Evolutionary conservation across 2,888 invertebrate genomes (phyloP).

Genomic region (Lochmaea crataegi): DNA sequence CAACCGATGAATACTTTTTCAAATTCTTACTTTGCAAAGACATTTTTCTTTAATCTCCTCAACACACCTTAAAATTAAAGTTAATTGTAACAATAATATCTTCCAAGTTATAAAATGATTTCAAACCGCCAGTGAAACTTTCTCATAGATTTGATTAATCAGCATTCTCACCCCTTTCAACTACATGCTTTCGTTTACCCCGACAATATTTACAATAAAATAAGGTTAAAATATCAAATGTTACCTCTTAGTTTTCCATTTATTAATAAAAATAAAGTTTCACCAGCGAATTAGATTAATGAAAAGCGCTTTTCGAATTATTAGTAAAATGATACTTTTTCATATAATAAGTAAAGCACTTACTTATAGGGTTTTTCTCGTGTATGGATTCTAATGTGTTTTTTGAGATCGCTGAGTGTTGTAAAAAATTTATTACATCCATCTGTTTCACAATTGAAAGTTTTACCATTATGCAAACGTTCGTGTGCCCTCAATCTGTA

Average conservation of each 20-base stretch:
- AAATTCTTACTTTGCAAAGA: conserved; percentile 24
- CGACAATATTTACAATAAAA: too few relatives aligned
- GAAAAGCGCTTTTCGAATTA: conserved; percentile 27
- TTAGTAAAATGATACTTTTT: conserved; percentile 18
- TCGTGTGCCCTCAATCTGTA: conserved; percentile 94
- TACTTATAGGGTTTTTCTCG: conserved; percentile 90
- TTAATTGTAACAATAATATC: conserved; percentile 8
- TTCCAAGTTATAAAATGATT: neutral
- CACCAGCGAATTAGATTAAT: conserved; percentile 23
- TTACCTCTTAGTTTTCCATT: neutral
- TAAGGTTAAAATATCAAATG: too few relatives aligned
- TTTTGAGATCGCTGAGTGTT: conserved; percentile 92
- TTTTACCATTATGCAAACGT: conserved; percentile 92
- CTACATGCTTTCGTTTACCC: too few relatives aligned
- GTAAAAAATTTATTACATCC: conserved; percentile 93
- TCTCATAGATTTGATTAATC: too few relatives aligned
- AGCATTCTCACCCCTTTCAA: too few relatives aligned
- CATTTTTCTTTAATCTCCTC: conserved; percentile 26
- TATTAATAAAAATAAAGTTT: conserved; percentile 3
- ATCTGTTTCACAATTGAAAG: conserved; percentile 88
- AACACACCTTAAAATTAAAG: conserved; percentile 29
- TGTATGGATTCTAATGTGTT: conserved; percentile 92
- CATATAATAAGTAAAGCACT: conserved; percentile 57
- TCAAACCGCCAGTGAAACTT: conserved; percentile 8
- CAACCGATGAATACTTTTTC: neutral